Evolutionary conservation across 2,888 invertebrate species (phyloP).

Genomic region (Ametastegia equiseti): DNA sequence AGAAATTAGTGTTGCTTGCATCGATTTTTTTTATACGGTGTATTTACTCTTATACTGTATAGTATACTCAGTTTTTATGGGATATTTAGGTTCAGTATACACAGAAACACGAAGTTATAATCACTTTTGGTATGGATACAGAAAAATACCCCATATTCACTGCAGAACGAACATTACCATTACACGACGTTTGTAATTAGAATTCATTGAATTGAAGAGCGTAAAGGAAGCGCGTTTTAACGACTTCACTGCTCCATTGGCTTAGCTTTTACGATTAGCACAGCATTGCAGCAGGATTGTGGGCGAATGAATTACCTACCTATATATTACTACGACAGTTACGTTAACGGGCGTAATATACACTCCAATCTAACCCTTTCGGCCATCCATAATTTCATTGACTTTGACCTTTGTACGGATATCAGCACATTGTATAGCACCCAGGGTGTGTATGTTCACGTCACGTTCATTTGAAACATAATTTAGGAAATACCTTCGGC

Average conservation of each 20-base stretch:
- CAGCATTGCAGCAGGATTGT: background rate
- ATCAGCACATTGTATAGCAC: background rate
- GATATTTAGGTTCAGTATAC: background rate
- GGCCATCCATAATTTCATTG: background rate
- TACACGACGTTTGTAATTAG: slow-evolving; percentile 11
- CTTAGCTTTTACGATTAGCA: background rate
- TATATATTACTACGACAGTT: slow-evolving; percentile 30
- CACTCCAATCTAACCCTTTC: background rate
- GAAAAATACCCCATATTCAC: background rate
- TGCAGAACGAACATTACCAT: background rate
- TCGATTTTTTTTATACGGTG: background rate
- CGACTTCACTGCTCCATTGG: slow-evolving; percentile 30
- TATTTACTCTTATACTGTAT: no score
- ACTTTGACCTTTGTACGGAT: slow-evolving; percentile 1
- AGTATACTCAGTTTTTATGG: background rate
- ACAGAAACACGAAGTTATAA: background rate
- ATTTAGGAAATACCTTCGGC: background rate
- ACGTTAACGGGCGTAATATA: slow-evolving; percentile 7
- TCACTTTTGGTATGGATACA: background rate
- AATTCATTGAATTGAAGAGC: slow-evolving; percentile 35
- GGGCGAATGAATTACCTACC: slow-evolving; percentile 44
- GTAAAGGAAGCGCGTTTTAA: slow-evolving; percentile 20
- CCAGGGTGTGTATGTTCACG: background rate
- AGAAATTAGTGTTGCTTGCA: slow-evolving; percentile 2
- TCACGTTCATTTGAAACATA: background rate